A percentile compares a stretch with the other conserved stretches of the same genome.
These are phyloP conservation scores for Crotalus viridis DNA, from an alignment of 2,113 vertebrate species.

Conservation along the genomic window DNA sequence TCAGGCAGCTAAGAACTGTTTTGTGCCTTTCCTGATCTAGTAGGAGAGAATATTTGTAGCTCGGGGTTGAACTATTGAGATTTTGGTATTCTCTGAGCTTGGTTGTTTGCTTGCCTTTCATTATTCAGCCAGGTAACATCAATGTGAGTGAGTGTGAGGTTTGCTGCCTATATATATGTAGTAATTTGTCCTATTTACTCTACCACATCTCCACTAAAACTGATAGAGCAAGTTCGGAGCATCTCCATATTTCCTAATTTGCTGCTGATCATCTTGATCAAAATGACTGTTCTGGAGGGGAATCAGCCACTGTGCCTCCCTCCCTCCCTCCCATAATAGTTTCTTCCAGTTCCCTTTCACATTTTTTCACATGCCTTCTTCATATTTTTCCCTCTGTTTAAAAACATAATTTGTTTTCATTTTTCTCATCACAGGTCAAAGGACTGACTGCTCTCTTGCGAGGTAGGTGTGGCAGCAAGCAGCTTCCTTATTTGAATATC, in stretches of 20 bases:
- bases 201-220: neutral
- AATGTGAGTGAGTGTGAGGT: neutral
- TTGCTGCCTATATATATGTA: neutral
- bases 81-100: neutral
- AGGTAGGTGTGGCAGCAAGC: constrained; percentile 80
- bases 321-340: fast-evolving
- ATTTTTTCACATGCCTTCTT: constrained; percentile 35
- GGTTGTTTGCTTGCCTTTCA: neutral
- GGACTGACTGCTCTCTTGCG: constrained; percentile 90
- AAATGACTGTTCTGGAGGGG: fast-evolving
- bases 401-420: constrained; percentile 40
- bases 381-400: neutral
- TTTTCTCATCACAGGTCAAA: constrained; percentile 81
- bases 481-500: neutral
- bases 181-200: neutral
- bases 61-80: neutral
- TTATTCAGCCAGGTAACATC: neutral
- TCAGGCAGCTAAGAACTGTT: constrained; percentile 29
- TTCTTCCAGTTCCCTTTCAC: neutral
- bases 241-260: neutral
- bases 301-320: neutral
- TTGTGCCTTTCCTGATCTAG: neutral
- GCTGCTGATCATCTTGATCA: neutral
- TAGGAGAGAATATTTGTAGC: neutral
- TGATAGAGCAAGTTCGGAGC: neutral